These are phyloP conservation scores for Lepidocolaptes lacrymiger DNA, from an alignment of 2,797 vertebrate genomes.

Conservation along the genomic window DNA sequence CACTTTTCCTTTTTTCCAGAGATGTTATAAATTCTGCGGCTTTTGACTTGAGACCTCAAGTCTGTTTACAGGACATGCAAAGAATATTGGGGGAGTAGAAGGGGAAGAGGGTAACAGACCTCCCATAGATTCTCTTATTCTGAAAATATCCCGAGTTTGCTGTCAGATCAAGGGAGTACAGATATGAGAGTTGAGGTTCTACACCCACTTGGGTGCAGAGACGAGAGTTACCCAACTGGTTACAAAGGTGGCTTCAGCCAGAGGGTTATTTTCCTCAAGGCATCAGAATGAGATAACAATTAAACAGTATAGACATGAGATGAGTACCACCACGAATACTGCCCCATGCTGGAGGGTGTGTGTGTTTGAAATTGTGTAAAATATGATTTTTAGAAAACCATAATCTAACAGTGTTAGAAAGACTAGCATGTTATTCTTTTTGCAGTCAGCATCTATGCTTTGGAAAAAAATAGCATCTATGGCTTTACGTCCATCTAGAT, in stretches of 20 bases:
- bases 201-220: neutral
- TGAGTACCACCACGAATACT: neutral
- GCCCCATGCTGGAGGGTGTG: neutral
- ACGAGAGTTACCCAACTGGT: neutral
- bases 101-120: neutral
- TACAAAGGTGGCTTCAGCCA: neutral
- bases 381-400: neutral
- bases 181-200: neutral
- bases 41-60: neutral
- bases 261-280: neutral
- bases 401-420: neutral
- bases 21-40: neutral
- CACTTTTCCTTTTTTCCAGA: neutral
- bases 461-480: neutral
- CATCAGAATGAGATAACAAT: neutral
- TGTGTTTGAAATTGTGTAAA: neutral
- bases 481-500: neutral
- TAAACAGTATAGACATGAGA: neutral
- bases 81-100: neutral
- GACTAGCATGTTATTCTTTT: neutral
- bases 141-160: neutral
- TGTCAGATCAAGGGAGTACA: neutral
- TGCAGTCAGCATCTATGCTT: neutral
- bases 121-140: neutral
- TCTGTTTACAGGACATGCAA: accelerated